These are phyloP conservation scores for Philereme transversata DNA, from an alignment of 2,888 invertebrate species.

Conservation along the genomic window DNA sequence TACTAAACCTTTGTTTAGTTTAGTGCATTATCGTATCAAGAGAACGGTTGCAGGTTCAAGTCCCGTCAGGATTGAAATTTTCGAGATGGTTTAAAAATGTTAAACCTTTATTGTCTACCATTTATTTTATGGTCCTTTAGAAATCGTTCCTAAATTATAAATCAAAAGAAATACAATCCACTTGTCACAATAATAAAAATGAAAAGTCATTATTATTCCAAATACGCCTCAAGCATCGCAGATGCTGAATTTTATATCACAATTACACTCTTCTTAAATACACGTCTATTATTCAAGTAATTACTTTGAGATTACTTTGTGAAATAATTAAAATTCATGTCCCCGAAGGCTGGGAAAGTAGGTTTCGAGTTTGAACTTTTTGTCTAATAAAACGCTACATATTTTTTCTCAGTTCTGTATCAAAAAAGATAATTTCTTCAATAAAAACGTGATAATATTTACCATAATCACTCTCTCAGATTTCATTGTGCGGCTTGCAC, in stretches of 20 bases:
- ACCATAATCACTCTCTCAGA: no score
- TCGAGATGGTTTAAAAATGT: no score
- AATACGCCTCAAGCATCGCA: constrained; percentile 36
- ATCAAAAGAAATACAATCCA: constrained; percentile 13
- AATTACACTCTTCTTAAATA: constrained; percentile 44
- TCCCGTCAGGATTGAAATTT: no score
- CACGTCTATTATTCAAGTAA: constrained; percentile 49
- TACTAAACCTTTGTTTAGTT: no score
- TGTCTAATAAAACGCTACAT: no score
- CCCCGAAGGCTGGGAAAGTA: constrained; percentile 22
- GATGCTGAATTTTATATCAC: constrained; percentile 44
- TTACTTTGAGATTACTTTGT: constrained; percentile 51
- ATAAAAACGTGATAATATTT: neutral
- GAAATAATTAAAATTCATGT: constrained; percentile 54
- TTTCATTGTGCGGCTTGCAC: no score
- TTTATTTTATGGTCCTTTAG: no score
- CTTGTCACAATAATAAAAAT: constrained; percentile 27
- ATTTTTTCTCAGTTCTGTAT: no score
- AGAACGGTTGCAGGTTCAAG: no score
- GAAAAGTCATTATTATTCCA: constrained; percentile 43
- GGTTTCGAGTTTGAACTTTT: constrained; percentile 1
- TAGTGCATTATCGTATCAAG: no score
- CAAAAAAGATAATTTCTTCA: no score
- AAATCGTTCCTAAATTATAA: neutral
- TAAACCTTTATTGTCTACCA: no score